phyloP scores from a whole-genome alignment of 2,113 vertebrate species.

The Anas platyrhynchos region DNA sequence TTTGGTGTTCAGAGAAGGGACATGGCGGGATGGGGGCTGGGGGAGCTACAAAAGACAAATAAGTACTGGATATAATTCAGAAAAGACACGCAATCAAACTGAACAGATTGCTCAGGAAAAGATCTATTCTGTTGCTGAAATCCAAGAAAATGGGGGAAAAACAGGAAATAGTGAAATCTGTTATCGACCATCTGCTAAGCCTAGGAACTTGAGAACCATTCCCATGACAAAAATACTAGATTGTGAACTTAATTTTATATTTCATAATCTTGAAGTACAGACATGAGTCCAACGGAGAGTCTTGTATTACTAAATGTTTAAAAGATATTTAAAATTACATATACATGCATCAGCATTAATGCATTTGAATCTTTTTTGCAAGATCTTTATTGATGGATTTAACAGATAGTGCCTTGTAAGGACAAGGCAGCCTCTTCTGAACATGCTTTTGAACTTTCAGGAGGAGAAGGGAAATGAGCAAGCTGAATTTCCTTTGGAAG shows the following conservation, averaged over 20 bases:
- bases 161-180: constrained; percentile 74
- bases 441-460: background rate
- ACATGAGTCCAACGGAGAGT: background rate
- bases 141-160: constrained; percentile 73
- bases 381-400: background rate
- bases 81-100: constrained; percentile 63
- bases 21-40: no score
- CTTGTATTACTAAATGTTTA: background rate
- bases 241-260: constrained; percentile 61
- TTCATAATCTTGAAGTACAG: constrained; percentile 31
- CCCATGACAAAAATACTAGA: constrained; percentile 59
- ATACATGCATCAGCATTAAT: background rate
- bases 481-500: background rate
- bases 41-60: constrained; percentile 53
- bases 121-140: constrained; percentile 72
- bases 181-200: constrained; percentile 69
- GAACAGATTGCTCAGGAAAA: constrained; percentile 73
- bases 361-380: background rate
- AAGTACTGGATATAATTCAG: constrained; percentile 70
- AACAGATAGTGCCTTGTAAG: background rate
- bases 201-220: constrained; percentile 62
- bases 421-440: background rate
- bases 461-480: background rate
- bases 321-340: background rate
- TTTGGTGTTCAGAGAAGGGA: background rate